A percentile compares a stretch with the other conserved stretches of the same genome.
These are phyloP conservation scores for Rhynchonycteris naso DNA, from an alignment of 2,797 vertebrate genomes.

Conservation along the genomic window DNA sequence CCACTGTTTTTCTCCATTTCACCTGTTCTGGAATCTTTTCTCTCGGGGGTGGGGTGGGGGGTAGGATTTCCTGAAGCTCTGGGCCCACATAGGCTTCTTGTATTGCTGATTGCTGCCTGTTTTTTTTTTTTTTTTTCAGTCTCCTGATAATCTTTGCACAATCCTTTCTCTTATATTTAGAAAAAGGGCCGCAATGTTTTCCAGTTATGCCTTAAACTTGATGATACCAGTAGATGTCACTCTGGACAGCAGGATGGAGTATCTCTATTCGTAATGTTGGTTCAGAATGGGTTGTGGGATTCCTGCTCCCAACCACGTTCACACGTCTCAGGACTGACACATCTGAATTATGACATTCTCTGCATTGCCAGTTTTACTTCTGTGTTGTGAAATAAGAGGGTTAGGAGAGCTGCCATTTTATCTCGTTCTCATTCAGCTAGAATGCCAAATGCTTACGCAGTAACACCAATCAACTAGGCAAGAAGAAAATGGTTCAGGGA, in stretches of 20 bases:
- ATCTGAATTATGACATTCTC: conserved; percentile 72
- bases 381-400: conserved; percentile 58
- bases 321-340: conserved; percentile 59
- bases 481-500: not conserved
- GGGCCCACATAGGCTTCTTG: not conserved
- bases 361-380: conserved; percentile 74
- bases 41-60: not conserved
- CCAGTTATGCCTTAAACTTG: not conserved
- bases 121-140: not conserved
- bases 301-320: conserved; percentile 64
- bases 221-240: conserved; percentile 85
- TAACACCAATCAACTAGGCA: not conserved
- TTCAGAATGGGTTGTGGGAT: conserved; percentile 44
- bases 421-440: conserved; percentile 55
- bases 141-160: not conserved
- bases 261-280: not conserved
- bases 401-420: conserved; percentile 74
- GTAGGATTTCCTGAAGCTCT: not conserved
- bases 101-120: not conserved
- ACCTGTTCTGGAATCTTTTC: conserved; percentile 9
- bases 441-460: conserved; percentile 43
- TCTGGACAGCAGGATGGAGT: conserved; percentile 78
- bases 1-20: conserved; percentile 48
- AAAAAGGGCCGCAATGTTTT: conserved; percentile 18
- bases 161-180: not conserved